Percentiles rank a stretch among this genome's conserved stretches.
These are phyloP conservation scores for Pelecanoides urinatrix DNA, from an alignment of 2,113 vertebrate species.

Conservation along the genomic window DNA sequence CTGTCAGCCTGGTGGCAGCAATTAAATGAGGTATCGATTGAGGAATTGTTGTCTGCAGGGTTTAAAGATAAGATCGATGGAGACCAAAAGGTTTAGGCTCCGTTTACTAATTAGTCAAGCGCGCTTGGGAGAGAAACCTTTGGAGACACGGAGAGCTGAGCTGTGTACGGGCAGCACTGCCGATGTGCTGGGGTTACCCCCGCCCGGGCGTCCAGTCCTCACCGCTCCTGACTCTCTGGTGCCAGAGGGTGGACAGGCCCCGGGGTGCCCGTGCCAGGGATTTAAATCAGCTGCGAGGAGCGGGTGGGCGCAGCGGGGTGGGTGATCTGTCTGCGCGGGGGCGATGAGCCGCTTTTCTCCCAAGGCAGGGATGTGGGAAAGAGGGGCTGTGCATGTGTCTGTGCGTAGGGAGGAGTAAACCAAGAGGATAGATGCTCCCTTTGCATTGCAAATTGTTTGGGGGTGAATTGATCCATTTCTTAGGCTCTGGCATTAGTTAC, in stretches of 20 bases:
- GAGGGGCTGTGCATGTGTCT: neutral
- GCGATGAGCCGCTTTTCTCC: neutral
- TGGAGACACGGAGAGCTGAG: neutral
- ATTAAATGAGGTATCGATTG: slow-evolving; percentile 71
- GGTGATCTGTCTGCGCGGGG: rapidly evolving
- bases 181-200: neutral
- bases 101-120: slow-evolving; percentile 62
- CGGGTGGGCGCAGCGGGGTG: rapidly evolving
- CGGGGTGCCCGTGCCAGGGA: neutral
- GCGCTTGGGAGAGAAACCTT: neutral
- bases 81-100: slow-evolving; percentile 66
- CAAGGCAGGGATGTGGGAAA: neutral
- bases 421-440: neutral
- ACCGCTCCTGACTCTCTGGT: rapidly evolving
- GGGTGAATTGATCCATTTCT: slow-evolving; percentile 5
- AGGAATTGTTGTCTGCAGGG: slow-evolving; percentile 68
- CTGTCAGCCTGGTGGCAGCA: slow-evolving; percentile 68
- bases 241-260: neutral
- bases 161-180: neutral
- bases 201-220: neutral
- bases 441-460: neutral
- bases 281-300: neutral
- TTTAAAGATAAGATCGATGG: slow-evolving; percentile 66
- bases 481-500: neutral
- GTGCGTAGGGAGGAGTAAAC: neutral